Evolutionary conservation across 2,113 vertebrate species (phyloP), one percentile per base, ranked within the genome.

Genomic region (Tragelaphus strepsiceros): DNA sequence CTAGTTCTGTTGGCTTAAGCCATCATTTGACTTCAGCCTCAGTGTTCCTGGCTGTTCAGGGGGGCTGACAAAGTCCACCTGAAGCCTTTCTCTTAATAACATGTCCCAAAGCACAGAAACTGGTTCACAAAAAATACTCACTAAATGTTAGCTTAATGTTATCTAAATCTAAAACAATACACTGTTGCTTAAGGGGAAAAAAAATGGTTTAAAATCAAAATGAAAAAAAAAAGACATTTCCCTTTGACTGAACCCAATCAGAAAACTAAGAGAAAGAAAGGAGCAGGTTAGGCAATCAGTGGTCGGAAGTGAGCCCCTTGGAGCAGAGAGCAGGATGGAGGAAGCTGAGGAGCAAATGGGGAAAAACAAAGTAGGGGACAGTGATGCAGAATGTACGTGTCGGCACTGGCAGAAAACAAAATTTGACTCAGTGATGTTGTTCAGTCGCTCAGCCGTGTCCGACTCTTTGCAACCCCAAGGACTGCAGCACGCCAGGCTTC

Each of bases 131-230:
- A 77, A 93, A 87, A 90, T 46, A 61, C 26, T 93, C 24, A 93
- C 8, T 81, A 58, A 78, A 91, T 59, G 89, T 95, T n/a, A 71
- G 26, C 30, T 82, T 39, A 61, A 56, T 19, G 35, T 67, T 64
- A 21, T 35, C 88, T 80, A 24, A 89, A 77, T 58, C 61, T 85
- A 85, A 64, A 94, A 88, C 61, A 74, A 95, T 88, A 61, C 16
- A 85, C 1, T 32, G 43, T 53, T 12, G 4, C 51, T 88, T 24
- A 22, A 2, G 49, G 6, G 3, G 1, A 8, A 30, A 32, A 7
- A 21, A 26, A 74, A 81, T 1, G 19, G 22, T 15, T 85, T 74
- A 32, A 46, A 89, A 78, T n/a, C 54, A 80, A 56, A 81, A 7
- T 59, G 14, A 64, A 86, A 87, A 10, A 39, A 82, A 92, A 39